Evolutionary conservation across 2,113 vertebrate genomes (phyloP).

Genomic region (Nesogale talazaci): DNA sequence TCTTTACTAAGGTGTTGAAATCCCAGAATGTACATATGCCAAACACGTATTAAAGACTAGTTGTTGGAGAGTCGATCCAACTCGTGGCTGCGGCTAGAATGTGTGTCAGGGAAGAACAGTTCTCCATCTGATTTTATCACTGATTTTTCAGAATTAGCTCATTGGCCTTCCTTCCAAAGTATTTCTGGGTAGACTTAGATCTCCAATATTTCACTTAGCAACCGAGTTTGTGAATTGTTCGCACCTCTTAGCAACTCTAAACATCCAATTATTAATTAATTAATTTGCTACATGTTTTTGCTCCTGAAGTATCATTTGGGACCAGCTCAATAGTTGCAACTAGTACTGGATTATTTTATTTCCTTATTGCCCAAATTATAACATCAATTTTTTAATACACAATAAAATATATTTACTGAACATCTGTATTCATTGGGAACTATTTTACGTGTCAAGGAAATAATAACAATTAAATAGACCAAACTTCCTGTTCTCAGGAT

Average conservation of each 20-base stretch:
- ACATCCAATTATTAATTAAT: constrained; percentile 12
- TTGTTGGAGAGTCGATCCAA: neutral
- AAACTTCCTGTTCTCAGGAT: too few relatives aligned
- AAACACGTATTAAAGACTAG: neutral
- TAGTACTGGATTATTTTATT: neutral
- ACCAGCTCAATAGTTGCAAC: neutral
- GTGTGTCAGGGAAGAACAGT: neutral
- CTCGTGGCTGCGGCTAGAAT: neutral
- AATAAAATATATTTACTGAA: too few relatives aligned
- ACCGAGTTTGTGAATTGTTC: neutral
- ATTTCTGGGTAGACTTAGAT: neutral
- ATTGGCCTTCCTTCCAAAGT: neutral
- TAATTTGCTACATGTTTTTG: neutral
- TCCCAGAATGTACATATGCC: neutral
- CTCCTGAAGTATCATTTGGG: neutral
- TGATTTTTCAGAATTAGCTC: neutral
- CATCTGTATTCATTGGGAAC: too few relatives aligned
- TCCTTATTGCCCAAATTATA: neutral
- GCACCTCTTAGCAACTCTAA: neutral
- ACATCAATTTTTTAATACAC: neutral
- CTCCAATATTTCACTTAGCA: neutral
- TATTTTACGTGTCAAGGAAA: too few relatives aligned
- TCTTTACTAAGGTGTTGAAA: constrained; percentile 15
- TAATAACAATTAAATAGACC: too few relatives aligned
- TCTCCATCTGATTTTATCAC: neutral